A percentile compares a stretch with the other conserved stretches of the same genome.
Evolutionary conservation across 1,140 invertebrate genomes (phyloP).

Genomic region (Cherax destructor): DNA sequence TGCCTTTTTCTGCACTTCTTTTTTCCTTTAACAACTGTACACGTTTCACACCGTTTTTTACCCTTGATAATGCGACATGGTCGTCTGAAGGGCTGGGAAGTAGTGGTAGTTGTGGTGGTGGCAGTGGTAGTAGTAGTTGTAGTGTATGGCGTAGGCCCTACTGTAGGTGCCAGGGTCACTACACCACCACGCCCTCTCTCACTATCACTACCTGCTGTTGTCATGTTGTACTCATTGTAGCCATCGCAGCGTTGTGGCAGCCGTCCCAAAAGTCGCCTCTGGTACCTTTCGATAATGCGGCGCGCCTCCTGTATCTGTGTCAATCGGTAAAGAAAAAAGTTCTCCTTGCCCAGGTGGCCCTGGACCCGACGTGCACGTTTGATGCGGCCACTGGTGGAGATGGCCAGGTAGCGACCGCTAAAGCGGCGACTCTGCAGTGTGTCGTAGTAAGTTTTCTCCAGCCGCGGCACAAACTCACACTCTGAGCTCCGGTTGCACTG

Average conservation of each 20-base stretch:
- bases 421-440: constrained; percentile 51
- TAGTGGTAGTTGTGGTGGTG: constrained; percentile 19
- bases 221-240: constrained; percentile 54
- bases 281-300: constrained; percentile 47
- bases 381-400: constrained; percentile 49
- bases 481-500: constrained; percentile 58
- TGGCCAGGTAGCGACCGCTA: constrained; percentile 52
- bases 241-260: constrained; percentile 47
- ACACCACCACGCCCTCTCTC: background rate
- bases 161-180: background rate
- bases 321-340: constrained; percentile 46
- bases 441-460: constrained; percentile 56
- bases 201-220: background rate
- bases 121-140: constrained; percentile 24
- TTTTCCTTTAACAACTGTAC: constrained; percentile 44
- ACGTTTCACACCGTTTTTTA: constrained; percentile 16
- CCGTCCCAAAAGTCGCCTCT: constrained; percentile 11
- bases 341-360: constrained; percentile 48
- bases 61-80: constrained; percentile 34
- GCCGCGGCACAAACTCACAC: constrained; percentile 42
- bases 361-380: constrained; percentile 47
- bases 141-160: background rate
- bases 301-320: constrained; percentile 13
- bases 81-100: constrained; percentile 8
- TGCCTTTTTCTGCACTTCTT: constrained; percentile 52